Evolutionary conservation across 2,797 vertebrate genomes (phyloP), one percentile per base, ranked within the genome.

Genomic region (Steatocranus sp.): DNA sequence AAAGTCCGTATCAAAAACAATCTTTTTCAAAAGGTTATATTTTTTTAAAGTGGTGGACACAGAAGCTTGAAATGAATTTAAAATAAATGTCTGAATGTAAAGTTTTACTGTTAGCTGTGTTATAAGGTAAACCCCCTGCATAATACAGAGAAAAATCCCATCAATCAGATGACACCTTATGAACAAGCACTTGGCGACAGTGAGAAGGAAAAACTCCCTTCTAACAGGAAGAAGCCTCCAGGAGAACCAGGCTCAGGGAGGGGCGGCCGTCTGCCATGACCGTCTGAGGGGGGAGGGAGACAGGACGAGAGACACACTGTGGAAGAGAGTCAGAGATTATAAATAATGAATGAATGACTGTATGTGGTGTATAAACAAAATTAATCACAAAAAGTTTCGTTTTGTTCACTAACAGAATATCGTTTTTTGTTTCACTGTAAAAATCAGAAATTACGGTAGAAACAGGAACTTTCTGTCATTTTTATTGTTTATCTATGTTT

Each of bases 371-470:
- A 34, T 61, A 61, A 61, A 61, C 17, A 32, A 32, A 0, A 32
- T 3, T 0, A 58, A 18, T 32, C 9, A 18, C 0, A 18, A n/a
- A n/a, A n/a, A n/a, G n/a, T n/a, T n/a, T n/a, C 0, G 5, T 32
- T 58, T 32, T 58, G 54, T 32, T 58, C 54, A 7, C 27, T 18
- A 32, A 32, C 54, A 58, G 15, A 58, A 18, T 32, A 18, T 18
- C 2, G 9, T 32, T 32, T 58, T 56, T 56, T 30, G 15, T 30
- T 56, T 58, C 17, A 58, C 5, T 0, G 27, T 18, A 58, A 32
- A 58, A 58, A 18, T 58, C 15, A 18, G 27, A 58, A 32, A 58
- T 58, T 32, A 3, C 18, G 18, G 54, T 58, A 58, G 15, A 58
- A 58, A 32, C 54, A 58, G 9, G 0, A 54, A 18, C 54, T 32